A percentile compares a stretch with the other conserved stretches of the same genome.
Evolutionary conservation across 2,888 invertebrate genomes (phyloP).

Genomic region (Tipula vernalis): DNA sequence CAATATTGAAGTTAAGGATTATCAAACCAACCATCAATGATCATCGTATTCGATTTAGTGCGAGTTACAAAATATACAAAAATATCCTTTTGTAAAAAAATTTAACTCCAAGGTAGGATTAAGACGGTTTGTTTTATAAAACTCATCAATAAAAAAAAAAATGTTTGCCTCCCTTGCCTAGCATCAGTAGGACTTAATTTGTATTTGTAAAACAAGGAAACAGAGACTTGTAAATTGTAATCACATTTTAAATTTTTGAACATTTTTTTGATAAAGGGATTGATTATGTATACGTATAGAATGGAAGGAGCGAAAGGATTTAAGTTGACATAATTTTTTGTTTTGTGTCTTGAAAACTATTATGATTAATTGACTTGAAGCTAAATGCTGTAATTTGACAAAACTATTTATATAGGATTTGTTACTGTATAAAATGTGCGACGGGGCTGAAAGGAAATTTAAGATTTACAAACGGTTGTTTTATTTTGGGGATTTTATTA

Average conservation of each 20-base stretch:
- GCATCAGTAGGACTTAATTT: background rate
- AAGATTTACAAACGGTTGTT: background rate
- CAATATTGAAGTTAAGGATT: conserved; percentile 9
- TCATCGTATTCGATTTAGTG: background rate
- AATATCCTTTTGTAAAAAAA: background rate
- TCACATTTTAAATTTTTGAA: background rate
- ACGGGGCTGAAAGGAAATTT: background rate
- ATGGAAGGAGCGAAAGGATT: background rate
- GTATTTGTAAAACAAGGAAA: background rate
- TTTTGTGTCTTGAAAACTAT: background rate
- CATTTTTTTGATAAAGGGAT: background rate
- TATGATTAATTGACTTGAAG: background rate
- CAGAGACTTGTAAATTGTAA: background rate
- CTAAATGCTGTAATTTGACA: background rate
- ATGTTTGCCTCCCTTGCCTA: background rate
- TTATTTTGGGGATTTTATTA: background rate
- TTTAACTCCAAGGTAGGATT: background rate
- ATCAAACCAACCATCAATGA: conserved; percentile 7
- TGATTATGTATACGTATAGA: background rate
- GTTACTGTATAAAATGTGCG: background rate
- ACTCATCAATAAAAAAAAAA: background rate
- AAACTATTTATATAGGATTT: background rate
- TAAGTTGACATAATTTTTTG: background rate
- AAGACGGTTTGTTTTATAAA: background rate
- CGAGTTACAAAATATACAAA: background rate